Percentiles rank a stretch among this genome's conserved stretches.
These are phyloP conservation scores for Philotrypesis tridentata DNA, from an alignment of 1,140 invertebrate species.

Conservation along the genomic window DNA sequence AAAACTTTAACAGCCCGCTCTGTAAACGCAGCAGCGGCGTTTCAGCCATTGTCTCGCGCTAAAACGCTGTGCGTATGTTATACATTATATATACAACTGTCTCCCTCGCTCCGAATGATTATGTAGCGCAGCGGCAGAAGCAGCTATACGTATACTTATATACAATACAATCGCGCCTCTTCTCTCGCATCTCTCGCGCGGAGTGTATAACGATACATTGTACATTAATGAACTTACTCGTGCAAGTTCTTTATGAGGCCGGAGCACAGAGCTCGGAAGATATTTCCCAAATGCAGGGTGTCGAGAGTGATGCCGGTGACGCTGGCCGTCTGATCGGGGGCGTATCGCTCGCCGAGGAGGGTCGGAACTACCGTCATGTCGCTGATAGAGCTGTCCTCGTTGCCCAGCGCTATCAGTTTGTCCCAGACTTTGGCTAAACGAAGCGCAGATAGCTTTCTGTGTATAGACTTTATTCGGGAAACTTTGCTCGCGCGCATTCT, in stretches of 20 bases:
- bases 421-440: slow-evolving; percentile 86
- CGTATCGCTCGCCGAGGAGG: slow-evolving; percentile 86
- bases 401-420: slow-evolving; percentile 79
- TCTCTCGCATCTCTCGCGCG: no score
- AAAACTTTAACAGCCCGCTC: no score
- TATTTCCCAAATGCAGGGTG: slow-evolving; percentile 82
- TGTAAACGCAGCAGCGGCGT: no score
- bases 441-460: background rate
- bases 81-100: no score
- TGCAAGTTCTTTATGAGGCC: slow-evolving; percentile 88
- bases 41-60: no score
- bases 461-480: no score
- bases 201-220: no score
- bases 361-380: slow-evolving; percentile 80
- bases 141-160: no score
- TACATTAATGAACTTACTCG: slow-evolving; percentile 66
- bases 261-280: slow-evolving; percentile 84
- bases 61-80: no score
- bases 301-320: slow-evolving; percentile 82
- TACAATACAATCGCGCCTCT: no score
- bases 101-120: no score
- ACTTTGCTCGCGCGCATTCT: background rate
- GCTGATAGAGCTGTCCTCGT: slow-evolving; percentile 74
- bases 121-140: no score
- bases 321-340: slow-evolving; percentile 79